These are phyloP conservation scores for Papilio dardanus DNA, from an alignment of 1,140 invertebrate species.

Conservation along the genomic window DNA sequence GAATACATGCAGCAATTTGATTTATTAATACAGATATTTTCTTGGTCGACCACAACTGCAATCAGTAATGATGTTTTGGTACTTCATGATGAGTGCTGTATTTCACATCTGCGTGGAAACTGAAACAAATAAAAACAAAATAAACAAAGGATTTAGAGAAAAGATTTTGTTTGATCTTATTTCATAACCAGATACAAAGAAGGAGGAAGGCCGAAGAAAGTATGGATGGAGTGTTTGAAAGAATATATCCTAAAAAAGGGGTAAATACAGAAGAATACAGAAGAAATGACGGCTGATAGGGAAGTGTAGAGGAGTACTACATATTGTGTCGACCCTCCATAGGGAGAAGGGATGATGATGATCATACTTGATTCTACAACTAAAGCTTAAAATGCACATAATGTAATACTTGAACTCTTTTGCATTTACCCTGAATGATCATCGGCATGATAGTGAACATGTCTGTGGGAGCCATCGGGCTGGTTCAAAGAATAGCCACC, in stretches of 20 bases:
- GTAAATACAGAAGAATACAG: too few species aligned
- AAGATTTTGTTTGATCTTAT: too few species aligned
- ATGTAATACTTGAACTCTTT: not conserved
- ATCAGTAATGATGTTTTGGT: constrained; percentile 48
- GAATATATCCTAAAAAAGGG: too few species aligned
- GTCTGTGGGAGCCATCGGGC: constrained; percentile 50
- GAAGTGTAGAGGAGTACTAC: too few species aligned
- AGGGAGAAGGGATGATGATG: too few species aligned
- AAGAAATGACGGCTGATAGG: too few species aligned
- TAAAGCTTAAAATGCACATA: not conserved
- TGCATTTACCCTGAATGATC: constrained; percentile 69
- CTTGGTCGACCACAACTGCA: not conserved
- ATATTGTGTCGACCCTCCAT: too few species aligned
- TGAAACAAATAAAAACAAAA: constrained; percentile 50
- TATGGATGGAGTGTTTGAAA: too few species aligned
- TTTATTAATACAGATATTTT: not conserved
- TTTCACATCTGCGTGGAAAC: constrained; percentile 60
- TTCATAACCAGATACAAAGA: too few species aligned
- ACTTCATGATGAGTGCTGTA: constrained; percentile 57
- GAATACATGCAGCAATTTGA: not conserved
- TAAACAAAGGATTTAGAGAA: not conserved
- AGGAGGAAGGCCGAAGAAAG: too few species aligned
- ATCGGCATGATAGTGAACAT: constrained; percentile 81
- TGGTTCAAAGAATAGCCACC: constrained; percentile 49
- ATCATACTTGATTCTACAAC: too few species aligned